These are phyloP conservation scores for Cydia amplana DNA, from an alignment of 1,140 invertebrate species.

Conservation along the genomic window DNA sequence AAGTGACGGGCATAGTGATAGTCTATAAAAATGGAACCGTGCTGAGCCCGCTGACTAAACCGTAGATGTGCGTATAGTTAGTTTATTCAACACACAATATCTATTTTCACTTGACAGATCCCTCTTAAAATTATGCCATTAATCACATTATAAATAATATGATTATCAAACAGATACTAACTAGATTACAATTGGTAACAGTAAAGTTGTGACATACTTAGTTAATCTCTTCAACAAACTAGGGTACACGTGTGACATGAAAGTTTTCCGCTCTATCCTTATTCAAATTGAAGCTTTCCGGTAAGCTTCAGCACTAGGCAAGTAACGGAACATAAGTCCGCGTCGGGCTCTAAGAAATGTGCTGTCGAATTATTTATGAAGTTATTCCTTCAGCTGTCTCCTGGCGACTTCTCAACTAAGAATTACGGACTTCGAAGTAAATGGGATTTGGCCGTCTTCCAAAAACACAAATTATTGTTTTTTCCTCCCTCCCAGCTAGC, in stretches of 20 bases:
- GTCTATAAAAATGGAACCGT: too few relatives aligned
- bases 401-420: constrained; percentile 19
- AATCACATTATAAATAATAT: too few relatives aligned
- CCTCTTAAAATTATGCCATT: too few relatives aligned
- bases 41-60: too few relatives aligned
- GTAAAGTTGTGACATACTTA: too few relatives aligned
- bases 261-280: neutral
- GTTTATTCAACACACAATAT: too few relatives aligned
- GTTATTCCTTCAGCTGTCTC: constrained; percentile 34
- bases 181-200: too few relatives aligned
- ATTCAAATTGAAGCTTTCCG: constrained; percentile 14
- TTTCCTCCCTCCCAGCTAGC: neutral
- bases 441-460: constrained; percentile 37
- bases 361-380: constrained; percentile 39
- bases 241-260: neutral
- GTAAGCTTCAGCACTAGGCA: neutral
- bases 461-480: constrained; percentile 35
- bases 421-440: constrained; percentile 31
- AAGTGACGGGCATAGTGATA: too few relatives aligned
- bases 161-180: too few relatives aligned
- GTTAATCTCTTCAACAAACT: too few relatives aligned
- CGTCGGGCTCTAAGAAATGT: constrained; percentile 4
- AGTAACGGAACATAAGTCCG: constrained; percentile 6
- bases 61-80: too few relatives aligned
- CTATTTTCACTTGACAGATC: too few relatives aligned